Base-by-base conservation (phyloP, 1,140 invertebrate genomes). In the Sinonovacula constricta region DNA sequence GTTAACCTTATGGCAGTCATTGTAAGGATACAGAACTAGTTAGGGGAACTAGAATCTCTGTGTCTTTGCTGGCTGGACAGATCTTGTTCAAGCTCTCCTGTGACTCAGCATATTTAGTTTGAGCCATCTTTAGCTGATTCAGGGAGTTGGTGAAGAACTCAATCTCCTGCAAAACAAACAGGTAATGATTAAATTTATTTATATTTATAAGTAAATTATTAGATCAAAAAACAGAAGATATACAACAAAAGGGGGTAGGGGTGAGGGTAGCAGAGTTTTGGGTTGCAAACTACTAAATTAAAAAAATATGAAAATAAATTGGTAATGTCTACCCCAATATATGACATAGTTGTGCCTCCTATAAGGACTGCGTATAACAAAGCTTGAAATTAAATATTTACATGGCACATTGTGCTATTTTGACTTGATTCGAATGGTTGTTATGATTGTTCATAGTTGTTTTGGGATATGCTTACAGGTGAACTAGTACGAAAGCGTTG, bases 91-190 rank as follows among this genome's bases (percentile, higher is more conserved):
- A 92, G 89, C 95, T 95, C 86, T 96, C 94, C 51, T 94, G 95
- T 2, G 97, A 97, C 84, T 96, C 96, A 71, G 94, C 93, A 92
- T 96, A 98, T 92, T 97, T 98, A 14, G 92, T 93, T 91, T 98
- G 97, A 5, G 96, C 97, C 83, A 96, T 93, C 92, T 98, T 97
- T 60, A 98, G 91, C 15, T 95, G 96, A 85, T 95, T 94, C 53
- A 98, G 89, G 0, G 97, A 98, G 77, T 96, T 95, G 92, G 96
- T 95, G 89, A 97, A 96, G 22, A 97, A 93, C 85, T 93, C 93
- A 28, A 99, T 92, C 90, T 98, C 97, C 95, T 95, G 87, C 33
- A 86, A 86, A 92, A 92, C 79, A 28, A 82, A 81, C 81, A 77
- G 71, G 51, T 78, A 80, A 68, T 65, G 60, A 68, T n/a, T 14